These are phyloP conservation scores for Sebastes ruberrimus DNA, from an alignment of 2,797 vertebrate species.

Conservation along the genomic window DNA sequence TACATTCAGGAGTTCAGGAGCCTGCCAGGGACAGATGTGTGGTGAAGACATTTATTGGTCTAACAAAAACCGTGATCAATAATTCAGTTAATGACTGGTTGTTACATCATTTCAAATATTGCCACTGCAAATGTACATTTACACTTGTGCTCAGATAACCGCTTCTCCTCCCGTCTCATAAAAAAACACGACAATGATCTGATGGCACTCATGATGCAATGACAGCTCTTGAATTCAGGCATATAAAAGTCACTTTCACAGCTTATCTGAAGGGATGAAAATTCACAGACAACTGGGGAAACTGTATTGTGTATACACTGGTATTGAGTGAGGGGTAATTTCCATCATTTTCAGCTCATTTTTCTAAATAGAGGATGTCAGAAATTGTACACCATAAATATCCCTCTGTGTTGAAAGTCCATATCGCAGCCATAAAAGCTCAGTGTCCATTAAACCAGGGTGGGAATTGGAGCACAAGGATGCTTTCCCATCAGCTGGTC, in stretches of 20 bases:
- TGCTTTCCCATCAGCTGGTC: constrained; percentile 58
- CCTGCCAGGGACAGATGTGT: constrained; percentile 26
- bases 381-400: constrained; percentile 81
- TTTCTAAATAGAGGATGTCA: constrained; percentile 54
- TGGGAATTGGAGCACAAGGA: constrained; percentile 14
- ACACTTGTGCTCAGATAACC: constrained; percentile 26
- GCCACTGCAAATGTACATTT: constrained; percentile 22
- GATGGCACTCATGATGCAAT: neutral
- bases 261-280: constrained; percentile 61
- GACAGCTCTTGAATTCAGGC: constrained; percentile 17
- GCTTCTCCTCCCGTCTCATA: neutral
- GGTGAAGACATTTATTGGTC: constrained; percentile 69
- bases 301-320: constrained; percentile 6
- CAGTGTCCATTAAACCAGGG: constrained; percentile 64
- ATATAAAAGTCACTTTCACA: constrained; percentile 60
- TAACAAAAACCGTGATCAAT: constrained; percentile 60
- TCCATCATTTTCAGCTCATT: constrained; percentile 36
- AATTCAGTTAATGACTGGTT: constrained; percentile 55
- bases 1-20: neutral
- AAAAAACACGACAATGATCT: neutral
- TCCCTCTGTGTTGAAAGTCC: constrained; percentile 63
- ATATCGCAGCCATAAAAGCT: constrained; percentile 59
- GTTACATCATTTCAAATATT: constrained; percentile 61
- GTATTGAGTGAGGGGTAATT: constrained; percentile 19
- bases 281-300: constrained; percentile 41